Base-by-base conservation (phyloP, 2,888 invertebrate species). In the Physocephala rufipes region DNA sequence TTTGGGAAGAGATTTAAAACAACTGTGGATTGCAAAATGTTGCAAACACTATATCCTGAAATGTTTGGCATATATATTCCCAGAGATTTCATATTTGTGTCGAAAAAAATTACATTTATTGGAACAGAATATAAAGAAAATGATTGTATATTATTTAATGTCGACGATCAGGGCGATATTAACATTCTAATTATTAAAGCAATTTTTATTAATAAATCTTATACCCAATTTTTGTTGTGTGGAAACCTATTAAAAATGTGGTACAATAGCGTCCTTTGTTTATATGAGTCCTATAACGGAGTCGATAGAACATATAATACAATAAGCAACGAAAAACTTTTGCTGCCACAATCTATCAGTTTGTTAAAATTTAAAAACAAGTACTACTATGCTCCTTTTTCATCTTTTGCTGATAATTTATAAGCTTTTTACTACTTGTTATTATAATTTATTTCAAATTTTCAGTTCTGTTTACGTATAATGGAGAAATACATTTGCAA, bases 111-210 rank as follows among this genome's bases (percentile, higher is more conserved):
- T 45, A 49, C 63, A 16, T 63, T 49, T 45, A 47, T 70, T 26
- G 63, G 55, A 24, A 70, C 70, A 26, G 49, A 9, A 49, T 70
- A 70, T 63, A 43, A 63, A 53, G 63, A 70, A 70, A 70, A 63
- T 63, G 53, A 70, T 24, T 12, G 36, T n/a, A 26, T 69, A 16
- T 49, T 69, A 19, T 28, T 47, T 26, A 24, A 58, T 43, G 21
- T 69, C 4, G 53, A 69, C 30, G 69, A 62, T 1, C 30, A 62
- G 12, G 16, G n/a, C 9, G 30, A 36, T 61, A 19, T 61, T 30
- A 30, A 61, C 24, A 7, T 64, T 28, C 28, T 64, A 4, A 64
- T 49, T 19, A 64, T 64, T 47, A 64, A 47, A n/a, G n/a, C 51
- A 47, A 26, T 64, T 43, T 64, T 51, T 49, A 15, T 24, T 19